These are phyloP conservation scores for Cichladusa arquata DNA, from an alignment of 2,113 vertebrate genomes.

Conservation along the genomic window DNA sequence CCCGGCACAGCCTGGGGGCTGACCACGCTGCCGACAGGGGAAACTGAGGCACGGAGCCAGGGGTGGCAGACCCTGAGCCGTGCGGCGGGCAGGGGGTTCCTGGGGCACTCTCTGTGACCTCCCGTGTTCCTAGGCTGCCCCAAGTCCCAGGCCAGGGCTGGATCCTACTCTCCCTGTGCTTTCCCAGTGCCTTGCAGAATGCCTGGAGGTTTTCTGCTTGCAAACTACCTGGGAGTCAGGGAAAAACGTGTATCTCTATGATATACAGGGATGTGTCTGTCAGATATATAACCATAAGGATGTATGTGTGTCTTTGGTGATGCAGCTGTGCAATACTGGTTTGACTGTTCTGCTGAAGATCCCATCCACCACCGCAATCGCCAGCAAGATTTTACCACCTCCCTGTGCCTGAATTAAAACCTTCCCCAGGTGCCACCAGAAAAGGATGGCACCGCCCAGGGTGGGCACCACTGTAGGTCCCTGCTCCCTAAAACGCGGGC, in stretches of 20 bases:
- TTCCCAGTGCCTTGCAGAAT: neutral
- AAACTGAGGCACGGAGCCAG: neutral
- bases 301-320: neutral
- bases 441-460: accelerated
- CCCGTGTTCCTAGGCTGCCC: too few relatives aligned
- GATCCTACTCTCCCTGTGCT: neutral
- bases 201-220: neutral
- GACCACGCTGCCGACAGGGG: neutral
- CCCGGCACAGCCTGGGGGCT: neutral
- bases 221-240: neutral
- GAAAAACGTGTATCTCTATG: neutral
- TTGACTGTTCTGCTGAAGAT: neutral
- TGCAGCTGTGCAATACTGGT: neutral
- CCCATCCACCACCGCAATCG: neutral
- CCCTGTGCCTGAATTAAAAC: neutral
- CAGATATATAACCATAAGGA: too few relatives aligned
- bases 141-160: accelerated
- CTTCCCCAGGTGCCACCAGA: neutral
- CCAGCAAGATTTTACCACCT: neutral
- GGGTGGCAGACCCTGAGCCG: accelerated
- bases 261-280: too few relatives aligned
- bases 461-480: neutral
- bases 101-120: neutral
- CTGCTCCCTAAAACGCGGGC: accelerated
- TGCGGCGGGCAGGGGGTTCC: accelerated